Percentiles rank a stretch among this genome's conserved stretches.
Conservation (phyloP, 2,113 vertebrate species). For the Oenanthe oenanthe region DNA sequence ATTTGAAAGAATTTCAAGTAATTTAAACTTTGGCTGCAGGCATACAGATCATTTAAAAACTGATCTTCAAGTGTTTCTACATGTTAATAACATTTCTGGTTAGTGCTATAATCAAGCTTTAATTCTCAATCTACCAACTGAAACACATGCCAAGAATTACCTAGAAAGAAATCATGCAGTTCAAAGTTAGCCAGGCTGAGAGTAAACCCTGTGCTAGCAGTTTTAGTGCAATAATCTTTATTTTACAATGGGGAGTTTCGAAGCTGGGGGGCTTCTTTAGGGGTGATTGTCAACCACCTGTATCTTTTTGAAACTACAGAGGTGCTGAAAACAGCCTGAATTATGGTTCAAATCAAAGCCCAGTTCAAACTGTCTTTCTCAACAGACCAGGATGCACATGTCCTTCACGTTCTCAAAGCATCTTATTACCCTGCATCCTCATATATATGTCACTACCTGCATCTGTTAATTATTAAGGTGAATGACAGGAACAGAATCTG, state of each 20-base stretch:
- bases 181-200: background rate
- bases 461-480: background rate
- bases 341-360: background rate
- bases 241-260: background rate
- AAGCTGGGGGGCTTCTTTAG: background rate
- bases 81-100: constrained; percentile 13
- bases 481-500: background rate
- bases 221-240: background rate
- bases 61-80: constrained; percentile 30
- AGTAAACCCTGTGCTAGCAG: background rate
- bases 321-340: background rate
- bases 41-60: constrained; percentile 41
- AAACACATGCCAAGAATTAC: background rate
- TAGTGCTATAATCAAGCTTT: background rate
- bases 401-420: background rate
- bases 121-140: background rate
- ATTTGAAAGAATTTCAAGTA: constrained; percentile 68
- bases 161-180: background rate
- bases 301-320: background rate
- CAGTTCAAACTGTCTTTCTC: background rate
- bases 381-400: background rate
- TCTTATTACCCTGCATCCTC: background rate
- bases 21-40: constrained; percentile 64
- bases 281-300: background rate
- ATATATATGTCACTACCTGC: background rate